Evolutionary conservation across 2,797 vertebrate species (phyloP).

Genomic region (Sus cebifrons): DNA sequence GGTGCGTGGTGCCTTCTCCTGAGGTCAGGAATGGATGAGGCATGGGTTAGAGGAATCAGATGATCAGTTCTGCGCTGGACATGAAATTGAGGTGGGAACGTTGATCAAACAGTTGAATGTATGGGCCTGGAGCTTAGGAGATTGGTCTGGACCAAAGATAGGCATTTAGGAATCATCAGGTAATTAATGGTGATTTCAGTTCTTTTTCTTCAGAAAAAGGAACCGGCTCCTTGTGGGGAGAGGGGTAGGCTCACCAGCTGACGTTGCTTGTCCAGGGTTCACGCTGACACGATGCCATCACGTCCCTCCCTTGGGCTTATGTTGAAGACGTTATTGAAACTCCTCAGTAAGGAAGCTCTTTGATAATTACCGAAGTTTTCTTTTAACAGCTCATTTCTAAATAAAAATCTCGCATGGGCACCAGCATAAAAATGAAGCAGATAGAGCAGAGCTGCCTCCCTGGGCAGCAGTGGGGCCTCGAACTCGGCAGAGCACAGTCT

Average conservation of each 20-base stretch:
- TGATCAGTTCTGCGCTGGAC: background rate
- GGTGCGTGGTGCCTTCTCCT: background rate
- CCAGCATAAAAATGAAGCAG: constrained; percentile 1
- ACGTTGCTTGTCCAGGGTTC: background rate
- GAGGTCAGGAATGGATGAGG: background rate
- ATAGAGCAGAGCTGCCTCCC: background rate
- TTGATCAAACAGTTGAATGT: background rate
- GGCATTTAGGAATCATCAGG: background rate
- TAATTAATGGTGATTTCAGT: background rate
- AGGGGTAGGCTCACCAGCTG: background rate
- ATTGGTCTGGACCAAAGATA: background rate
- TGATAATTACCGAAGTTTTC: background rate
- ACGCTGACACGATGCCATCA: background rate
- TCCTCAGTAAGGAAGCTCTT: background rate
- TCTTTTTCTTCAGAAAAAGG: background rate
- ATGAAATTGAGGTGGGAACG: background rate
- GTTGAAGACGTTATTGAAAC: background rate
- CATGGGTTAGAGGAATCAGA: background rate
- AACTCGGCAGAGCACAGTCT: background rate
- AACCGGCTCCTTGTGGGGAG: background rate
- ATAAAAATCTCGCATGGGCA: background rate
- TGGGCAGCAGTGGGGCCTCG: background rate
- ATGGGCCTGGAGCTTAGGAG: background rate
- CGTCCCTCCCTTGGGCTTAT: background rate
- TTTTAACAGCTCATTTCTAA: background rate